These are phyloP conservation scores for Maccullochella peelii DNA, from an alignment of 2,113 vertebrate species.

Conservation along the genomic window DNA sequence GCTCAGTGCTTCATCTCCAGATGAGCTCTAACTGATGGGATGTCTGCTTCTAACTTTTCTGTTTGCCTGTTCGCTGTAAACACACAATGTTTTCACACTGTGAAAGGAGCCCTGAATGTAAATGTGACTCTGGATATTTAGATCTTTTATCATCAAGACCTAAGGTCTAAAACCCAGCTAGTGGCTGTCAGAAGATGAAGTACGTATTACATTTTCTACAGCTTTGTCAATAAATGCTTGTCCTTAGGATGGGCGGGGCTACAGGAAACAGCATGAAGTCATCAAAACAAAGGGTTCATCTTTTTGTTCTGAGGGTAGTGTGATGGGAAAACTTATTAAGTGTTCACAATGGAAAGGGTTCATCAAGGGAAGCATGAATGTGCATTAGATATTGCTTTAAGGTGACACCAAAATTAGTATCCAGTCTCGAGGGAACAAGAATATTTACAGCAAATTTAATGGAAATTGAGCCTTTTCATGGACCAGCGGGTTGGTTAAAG, in stretches of 20 bases:
- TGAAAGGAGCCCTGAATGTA: neutral
- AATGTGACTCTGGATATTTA: conserved; percentile 3
- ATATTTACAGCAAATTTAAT: neutral
- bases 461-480: neutral
- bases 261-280: neutral
- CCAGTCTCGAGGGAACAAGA: neutral
- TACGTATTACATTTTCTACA: neutral
- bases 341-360: neutral
- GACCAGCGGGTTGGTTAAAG: too few species aligned
- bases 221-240: conserved; percentile 12
- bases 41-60: conserved; percentile 13
- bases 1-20: conserved; percentile 30
- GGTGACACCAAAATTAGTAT: neutral
- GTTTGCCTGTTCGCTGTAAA: neutral
- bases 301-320: neutral
- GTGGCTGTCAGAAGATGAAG: neutral
- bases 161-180: neutral
- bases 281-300: neutral
- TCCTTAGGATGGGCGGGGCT: neutral
- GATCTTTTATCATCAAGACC: neutral
- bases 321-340: too few species aligned
- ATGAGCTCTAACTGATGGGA: conserved; percentile 44
- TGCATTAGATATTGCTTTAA: neutral
- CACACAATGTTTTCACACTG: neutral
- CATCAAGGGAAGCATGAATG: neutral